A percentile compares a stretch with the other conserved stretches of the same genome.
Conservation (phyloP, 2,797 vertebrate species). For the Anniella stebbinsi region DNA sequence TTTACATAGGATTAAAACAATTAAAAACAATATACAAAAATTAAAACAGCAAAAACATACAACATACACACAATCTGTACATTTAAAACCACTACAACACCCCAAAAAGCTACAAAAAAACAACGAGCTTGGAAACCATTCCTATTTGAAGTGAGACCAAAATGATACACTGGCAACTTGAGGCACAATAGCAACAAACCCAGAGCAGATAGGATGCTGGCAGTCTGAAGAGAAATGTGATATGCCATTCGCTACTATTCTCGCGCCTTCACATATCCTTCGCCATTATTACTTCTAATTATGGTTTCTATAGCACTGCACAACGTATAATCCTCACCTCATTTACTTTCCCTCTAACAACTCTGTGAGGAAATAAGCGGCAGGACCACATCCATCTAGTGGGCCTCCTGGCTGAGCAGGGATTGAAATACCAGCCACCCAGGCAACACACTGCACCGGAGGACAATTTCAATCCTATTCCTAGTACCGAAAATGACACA, state of each 20-base stretch:
- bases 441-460: too few relatives aligned
- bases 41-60: too few relatives aligned
- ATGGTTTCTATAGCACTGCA: background rate
- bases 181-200: background rate
- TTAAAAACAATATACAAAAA: too few relatives aligned
- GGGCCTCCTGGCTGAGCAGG: background rate
- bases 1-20: too few relatives aligned
- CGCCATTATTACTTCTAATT: background rate
- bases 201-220: background rate
- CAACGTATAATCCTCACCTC: background rate
- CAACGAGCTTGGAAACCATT: background rate
- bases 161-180: background rate
- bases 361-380: background rate
- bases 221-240: background rate
- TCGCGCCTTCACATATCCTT: background rate
- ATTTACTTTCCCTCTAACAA: background rate
- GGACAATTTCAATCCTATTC: background rate
- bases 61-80: too few relatives aligned
- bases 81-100: too few relatives aligned
- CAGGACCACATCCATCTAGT: background rate
- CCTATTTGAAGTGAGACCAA: background rate
- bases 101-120: too few relatives aligned
- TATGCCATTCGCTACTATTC: background rate
- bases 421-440: background rate
- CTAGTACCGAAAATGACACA: background rate